phyloP scores from a whole-genome alignment of 2,797 vertebrate species.

The Alosa sapidissima region DNA sequence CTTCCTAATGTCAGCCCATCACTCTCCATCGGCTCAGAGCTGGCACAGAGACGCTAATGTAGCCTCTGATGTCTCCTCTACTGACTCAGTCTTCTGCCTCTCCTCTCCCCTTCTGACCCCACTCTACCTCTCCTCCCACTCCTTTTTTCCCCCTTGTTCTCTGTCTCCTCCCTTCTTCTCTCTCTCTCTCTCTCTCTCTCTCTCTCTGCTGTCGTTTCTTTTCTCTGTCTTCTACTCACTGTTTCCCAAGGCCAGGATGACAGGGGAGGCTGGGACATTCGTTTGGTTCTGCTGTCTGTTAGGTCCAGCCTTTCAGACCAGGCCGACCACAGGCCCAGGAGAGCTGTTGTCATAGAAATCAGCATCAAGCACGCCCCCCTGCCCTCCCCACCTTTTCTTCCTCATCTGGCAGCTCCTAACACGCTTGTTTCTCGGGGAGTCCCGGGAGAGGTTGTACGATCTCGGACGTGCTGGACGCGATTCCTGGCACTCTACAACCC shows the following conservation, averaged over 20 bases:
- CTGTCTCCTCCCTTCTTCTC: not conserved
- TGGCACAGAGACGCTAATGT: constrained; percentile 51
- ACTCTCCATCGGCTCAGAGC: constrained; percentile 41
- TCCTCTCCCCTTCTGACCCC: not conserved
- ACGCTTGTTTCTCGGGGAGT: not conserved
- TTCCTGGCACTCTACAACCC: constrained; percentile 14
- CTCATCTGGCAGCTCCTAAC: not conserved
- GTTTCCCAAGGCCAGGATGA: constrained; percentile 41
- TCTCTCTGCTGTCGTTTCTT: not conserved
- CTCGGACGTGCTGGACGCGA: not conserved
- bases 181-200: not conserved
- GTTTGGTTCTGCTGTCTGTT: constrained; percentile 22
- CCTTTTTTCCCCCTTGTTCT: too few species aligned
- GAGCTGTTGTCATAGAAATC: constrained; percentile 41
- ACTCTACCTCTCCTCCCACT: not conserved
- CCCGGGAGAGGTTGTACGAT: not conserved
- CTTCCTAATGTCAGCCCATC: constrained; percentile 50
- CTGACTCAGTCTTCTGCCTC: constrained; percentile 14
- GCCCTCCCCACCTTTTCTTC: not conserved
- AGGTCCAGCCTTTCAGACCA: constrained; percentile 41
- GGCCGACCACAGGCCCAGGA: constrained; percentile 28
- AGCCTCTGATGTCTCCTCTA: constrained; percentile 41
- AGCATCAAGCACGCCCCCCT: constrained; percentile 25
- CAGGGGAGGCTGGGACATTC: constrained; percentile 35
- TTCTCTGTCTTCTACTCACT: not conserved